These are phyloP conservation scores for Lasioglossum vierecki DNA, from an alignment of 2,888 invertebrate species.

Conservation along the genomic window DNA sequence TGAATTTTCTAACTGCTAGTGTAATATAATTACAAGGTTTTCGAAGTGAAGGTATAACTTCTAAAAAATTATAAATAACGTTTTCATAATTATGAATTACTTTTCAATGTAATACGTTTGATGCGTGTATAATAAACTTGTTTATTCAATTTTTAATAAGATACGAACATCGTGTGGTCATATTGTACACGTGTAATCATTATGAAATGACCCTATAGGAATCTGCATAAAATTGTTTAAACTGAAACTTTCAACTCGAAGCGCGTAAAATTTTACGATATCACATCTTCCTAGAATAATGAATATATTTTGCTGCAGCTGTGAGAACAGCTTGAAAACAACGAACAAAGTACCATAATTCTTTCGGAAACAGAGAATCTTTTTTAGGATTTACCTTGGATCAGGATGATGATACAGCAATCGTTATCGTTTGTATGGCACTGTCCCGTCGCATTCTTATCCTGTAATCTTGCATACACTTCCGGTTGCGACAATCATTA, in stretches of 20 bases:
- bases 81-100: no score
- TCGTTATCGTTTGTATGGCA: conserved; percentile 44
- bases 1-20: background rate
- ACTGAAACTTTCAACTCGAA: background rate
- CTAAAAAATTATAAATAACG: no score
- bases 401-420: conserved; percentile 34
- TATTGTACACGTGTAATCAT: background rate
- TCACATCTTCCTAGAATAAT: background rate
- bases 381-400: conserved; percentile 43
- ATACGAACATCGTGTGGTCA: background rate
- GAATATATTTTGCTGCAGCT: background rate
- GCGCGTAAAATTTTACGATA: background rate
- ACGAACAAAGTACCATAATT: background rate
- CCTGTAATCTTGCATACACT: conserved; percentile 58
- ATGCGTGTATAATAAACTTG: no score
- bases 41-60: no score
- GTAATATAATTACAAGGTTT: background rate
- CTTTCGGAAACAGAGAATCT: conserved; percentile 3
- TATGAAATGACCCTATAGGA: background rate
- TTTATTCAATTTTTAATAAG: background rate
- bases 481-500: conserved; percentile 61
- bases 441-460: conserved; percentile 41
- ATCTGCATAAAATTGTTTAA: background rate
- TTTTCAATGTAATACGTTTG: no score
- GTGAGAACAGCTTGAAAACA: background rate